phyloP scores from a whole-genome alignment of 2,888 invertebrate species.

The Tinea pellionella region DNA sequence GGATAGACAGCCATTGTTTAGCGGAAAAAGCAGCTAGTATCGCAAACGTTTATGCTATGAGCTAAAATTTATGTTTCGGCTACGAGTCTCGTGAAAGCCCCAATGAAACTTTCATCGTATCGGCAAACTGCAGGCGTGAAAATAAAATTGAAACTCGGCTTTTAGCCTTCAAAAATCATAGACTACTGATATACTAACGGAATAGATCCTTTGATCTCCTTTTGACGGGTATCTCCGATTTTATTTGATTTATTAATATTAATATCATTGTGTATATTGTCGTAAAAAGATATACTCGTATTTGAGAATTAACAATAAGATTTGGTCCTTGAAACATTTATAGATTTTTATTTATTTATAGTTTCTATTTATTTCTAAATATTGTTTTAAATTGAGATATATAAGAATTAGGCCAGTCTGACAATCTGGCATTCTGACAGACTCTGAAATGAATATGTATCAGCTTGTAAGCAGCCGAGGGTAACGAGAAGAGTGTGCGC shows the following conservation, averaged over 20 bases:
- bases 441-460: too few species aligned
- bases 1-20: background rate
- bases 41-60: slow-evolving; percentile 10
- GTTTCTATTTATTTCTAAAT: too few species aligned
- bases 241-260: background rate
- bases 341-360: background rate
- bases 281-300: background rate
- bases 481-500: too few species aligned
- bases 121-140: slow-evolving; percentile 59
- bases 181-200: background rate
- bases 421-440: too few species aligned
- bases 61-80: slow-evolving; percentile 45
- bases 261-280: background rate
- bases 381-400: too few species aligned
- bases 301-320: too few species aligned
- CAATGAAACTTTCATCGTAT: slow-evolving; percentile 64
- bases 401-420: too few species aligned
- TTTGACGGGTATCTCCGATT: background rate
- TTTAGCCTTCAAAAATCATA: slow-evolving; percentile 20
- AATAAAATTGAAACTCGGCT: slow-evolving; percentile 46
- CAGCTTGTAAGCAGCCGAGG: too few species aligned
- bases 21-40: background rate
- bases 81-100: slow-evolving; percentile 46
- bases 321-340: background rate
- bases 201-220: slow-evolving; percentile 10